Conservation (phyloP, 2,113 vertebrate species). For the Cryptotis parvus region DNA sequence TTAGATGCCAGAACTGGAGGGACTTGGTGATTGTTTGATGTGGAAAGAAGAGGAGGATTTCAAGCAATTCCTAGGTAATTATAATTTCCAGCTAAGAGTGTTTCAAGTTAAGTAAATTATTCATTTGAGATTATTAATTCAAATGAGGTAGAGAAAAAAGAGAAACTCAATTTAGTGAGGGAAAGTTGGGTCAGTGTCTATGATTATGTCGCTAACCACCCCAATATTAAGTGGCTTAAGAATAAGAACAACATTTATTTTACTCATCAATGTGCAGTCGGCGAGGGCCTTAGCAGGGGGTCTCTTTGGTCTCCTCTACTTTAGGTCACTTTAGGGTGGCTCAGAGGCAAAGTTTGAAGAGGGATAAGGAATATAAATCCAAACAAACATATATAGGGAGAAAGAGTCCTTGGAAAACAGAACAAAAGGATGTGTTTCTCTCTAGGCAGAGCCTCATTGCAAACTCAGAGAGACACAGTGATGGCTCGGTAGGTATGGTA, state of each 20-base stretch:
- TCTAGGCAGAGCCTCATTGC: neutral
- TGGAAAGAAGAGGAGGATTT: neutral
- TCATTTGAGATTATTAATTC: conserved; percentile 5
- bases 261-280: neutral
- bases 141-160: neutral
- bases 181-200: neutral
- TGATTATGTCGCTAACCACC: neutral
- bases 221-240: neutral
- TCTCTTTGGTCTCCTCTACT: neutral
- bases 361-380: too few relatives aligned
- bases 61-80: neutral
- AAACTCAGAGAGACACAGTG: neutral
- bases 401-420: neutral
- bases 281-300: neutral
- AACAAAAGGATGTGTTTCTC: neutral
- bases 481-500: neutral
- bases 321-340: neutral
- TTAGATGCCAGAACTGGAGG: neutral
- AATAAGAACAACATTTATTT: neutral
- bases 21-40: neutral
- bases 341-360: neutral
- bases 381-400: neutral
- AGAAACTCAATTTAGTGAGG: neutral
- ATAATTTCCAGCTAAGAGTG: neutral
- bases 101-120: conserved; percentile 15